A percentile compares a stretch with the other conserved stretches of the same genome.
phyloP scores from a whole-genome alignment of 2,113 vertebrate species.

The Tetrao urogallus region DNA sequence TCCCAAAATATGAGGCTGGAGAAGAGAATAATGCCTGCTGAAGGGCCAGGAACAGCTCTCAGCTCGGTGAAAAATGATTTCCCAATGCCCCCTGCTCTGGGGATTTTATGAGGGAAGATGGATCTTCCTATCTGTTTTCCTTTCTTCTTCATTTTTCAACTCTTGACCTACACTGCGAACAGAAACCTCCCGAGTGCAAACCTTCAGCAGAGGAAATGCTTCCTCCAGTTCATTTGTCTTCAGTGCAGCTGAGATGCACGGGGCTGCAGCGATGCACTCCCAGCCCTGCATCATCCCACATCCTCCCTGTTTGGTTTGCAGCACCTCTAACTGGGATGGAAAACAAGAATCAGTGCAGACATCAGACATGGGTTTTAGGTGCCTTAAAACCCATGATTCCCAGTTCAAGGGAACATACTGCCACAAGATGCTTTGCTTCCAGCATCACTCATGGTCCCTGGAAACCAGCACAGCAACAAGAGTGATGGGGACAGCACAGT shows the following conservation, averaged over 20 bases:
- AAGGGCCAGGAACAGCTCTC: conserved; percentile 30
- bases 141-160: conserved; percentile 52
- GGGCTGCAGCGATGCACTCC: neutral
- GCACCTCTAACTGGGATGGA: rapidly evolving
- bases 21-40: neutral
- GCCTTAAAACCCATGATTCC: rapidly evolving
- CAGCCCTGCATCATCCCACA: neutral
- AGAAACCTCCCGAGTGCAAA: neutral
- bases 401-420: neutral
- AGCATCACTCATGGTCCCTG: neutral
- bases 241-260: neutral
- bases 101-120: conserved; percentile 45
- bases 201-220: conserved; percentile 37
- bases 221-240: conserved; percentile 53
- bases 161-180: conserved; percentile 45
- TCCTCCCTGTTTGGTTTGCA: neutral
- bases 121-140: conserved; percentile 52
- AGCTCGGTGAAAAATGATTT: conserved; percentile 41
- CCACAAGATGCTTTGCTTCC: neutral
- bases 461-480: rapidly evolving
- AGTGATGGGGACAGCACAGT: neutral
- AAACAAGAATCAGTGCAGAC: neutral
- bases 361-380: neutral
- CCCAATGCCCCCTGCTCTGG: conserved; percentile 34
- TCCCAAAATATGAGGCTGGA: neutral